These are phyloP conservation scores for Nasonia giraulti DNA, from an alignment of 1,140 invertebrate species.

Conservation along the genomic window DNA sequence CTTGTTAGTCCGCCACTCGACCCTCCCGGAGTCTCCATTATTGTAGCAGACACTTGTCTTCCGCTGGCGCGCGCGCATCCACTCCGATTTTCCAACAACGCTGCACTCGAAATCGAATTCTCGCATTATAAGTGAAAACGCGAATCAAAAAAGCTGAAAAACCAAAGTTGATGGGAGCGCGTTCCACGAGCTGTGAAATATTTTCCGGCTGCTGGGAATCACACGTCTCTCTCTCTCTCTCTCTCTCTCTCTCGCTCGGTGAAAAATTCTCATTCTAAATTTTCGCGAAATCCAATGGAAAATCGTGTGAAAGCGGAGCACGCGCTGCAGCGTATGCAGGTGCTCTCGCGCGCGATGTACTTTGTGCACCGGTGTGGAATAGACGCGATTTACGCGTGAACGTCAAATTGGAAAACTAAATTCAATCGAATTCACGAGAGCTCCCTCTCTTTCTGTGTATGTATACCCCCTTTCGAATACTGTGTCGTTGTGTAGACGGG, in stretches of 20 bases:
- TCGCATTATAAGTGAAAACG: too few species aligned
- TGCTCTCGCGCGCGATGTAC: neutral
- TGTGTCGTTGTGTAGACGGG: neutral
- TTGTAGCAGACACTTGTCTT: neutral
- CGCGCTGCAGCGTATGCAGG: too few species aligned
- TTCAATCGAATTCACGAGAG: neutral
- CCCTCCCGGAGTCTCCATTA: neutral
- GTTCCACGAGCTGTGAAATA: too few species aligned
- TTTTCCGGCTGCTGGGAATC: too few species aligned
- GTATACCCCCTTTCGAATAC: neutral
- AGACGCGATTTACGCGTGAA: neutral
- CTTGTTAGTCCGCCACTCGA: neutral
- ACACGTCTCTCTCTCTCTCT: too few species aligned
- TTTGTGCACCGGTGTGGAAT: neutral
- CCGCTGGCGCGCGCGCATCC: too few species aligned
- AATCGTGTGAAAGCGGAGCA: neutral
- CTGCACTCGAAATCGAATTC: too few species aligned
- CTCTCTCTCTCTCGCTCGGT: too few species aligned
- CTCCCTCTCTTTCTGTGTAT: neutral
- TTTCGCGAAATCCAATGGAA: neutral
- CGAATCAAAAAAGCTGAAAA: too few species aligned
- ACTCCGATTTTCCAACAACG: too few species aligned
- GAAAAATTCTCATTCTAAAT: too few species aligned
- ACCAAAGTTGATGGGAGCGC: too few species aligned
- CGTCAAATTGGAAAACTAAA: conserved; percentile 1